A percentile compares a stretch with the other conserved stretches of the same genome.
Evolutionary conservation across 2,113 vertebrate genomes (phyloP).

Genomic region (Austrofundulus limnaeus): DNA sequence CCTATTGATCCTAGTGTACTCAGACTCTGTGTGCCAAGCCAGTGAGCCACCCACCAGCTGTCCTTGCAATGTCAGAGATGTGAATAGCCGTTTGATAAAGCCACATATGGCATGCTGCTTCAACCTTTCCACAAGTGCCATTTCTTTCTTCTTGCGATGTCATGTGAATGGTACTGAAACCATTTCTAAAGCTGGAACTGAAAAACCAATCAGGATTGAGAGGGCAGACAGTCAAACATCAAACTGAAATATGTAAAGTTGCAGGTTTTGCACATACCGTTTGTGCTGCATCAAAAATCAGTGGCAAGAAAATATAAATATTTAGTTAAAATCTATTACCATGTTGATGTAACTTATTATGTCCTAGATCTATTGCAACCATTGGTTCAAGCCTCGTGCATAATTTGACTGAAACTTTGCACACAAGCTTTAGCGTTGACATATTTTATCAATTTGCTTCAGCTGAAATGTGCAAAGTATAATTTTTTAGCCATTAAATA

Average conservation of each 20-base stretch:
- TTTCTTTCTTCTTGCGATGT: conserved; percentile 43
- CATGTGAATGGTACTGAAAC: conserved; percentile 43
- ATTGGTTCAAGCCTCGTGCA: too few relatives aligned
- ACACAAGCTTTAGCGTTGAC: too few relatives aligned
- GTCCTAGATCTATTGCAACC: too few relatives aligned
- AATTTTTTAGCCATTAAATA: too few relatives aligned
- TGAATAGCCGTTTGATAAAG: conserved; percentile 62
- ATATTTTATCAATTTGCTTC: too few relatives aligned
- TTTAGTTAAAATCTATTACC: too few relatives aligned
- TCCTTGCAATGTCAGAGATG: conserved; percentile 56
- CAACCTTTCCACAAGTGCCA: conserved; percentile 49
- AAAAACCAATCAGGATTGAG: conserved; percentile 39
- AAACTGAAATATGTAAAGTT: not conserved
- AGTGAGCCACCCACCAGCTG: conserved; percentile 55
- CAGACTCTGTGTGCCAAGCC: conserved; percentile 35
- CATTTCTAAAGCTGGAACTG: conserved; percentile 20
- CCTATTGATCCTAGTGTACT: conserved; percentile 60
- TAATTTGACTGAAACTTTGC: too few relatives aligned
- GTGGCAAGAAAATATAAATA: too few relatives aligned
- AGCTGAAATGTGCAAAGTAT: too few relatives aligned
- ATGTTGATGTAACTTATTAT: too few relatives aligned
- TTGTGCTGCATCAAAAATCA: too few relatives aligned
- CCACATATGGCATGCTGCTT: conserved; percentile 62
- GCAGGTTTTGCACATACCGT: too few relatives aligned
- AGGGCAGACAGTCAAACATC: not conserved